phyloP scores from a whole-genome alignment of 2,113 vertebrate genomes.

The Sander vitreus region DNA sequence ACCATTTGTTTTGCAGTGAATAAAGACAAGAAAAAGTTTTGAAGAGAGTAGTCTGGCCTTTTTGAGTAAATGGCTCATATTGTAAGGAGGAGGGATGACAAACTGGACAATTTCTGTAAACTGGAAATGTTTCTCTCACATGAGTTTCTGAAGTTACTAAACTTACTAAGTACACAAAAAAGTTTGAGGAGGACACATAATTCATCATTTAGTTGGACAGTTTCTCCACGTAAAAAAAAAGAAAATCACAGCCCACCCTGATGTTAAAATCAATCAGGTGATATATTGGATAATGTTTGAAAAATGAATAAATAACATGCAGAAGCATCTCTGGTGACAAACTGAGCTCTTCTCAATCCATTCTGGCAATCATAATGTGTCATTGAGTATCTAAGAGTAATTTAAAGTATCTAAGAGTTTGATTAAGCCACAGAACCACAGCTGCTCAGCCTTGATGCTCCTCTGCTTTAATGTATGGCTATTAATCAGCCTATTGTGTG shows the following conservation, averaged over 20 bases:
- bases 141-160: not conserved
- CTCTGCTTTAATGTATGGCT: constrained; percentile 56
- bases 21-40: constrained; percentile 2
- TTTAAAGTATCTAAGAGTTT: constrained; percentile 56
- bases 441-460: constrained; percentile 54
- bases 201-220: constrained; percentile 18
- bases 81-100: not conserved
- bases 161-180: not conserved
- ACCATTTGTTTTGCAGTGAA: constrained; percentile 13
- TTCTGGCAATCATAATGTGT: constrained; percentile 35
- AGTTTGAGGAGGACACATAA: constrained; percentile 20
- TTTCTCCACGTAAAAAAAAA: not conserved
- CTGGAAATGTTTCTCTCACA: not conserved
- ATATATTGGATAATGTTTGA: constrained; percentile 21
- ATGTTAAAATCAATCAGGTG: constrained; percentile 15
- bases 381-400: constrained; percentile 32
- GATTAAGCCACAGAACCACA: constrained; percentile 61
- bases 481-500: constrained; percentile 56
- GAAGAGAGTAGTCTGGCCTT: not conserved
- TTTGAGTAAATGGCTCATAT: not conserved
- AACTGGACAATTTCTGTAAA: not conserved
- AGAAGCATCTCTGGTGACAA: constrained; percentile 21
- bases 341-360: constrained; percentile 30
- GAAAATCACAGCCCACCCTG: not conserved
- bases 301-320: constrained; percentile 28